A percentile compares a stretch with the other conserved stretches of the same genome.
phyloP scores from a whole-genome alignment of 2,888 invertebrate species.

The Sphaerophoria rueppellii region DNA sequence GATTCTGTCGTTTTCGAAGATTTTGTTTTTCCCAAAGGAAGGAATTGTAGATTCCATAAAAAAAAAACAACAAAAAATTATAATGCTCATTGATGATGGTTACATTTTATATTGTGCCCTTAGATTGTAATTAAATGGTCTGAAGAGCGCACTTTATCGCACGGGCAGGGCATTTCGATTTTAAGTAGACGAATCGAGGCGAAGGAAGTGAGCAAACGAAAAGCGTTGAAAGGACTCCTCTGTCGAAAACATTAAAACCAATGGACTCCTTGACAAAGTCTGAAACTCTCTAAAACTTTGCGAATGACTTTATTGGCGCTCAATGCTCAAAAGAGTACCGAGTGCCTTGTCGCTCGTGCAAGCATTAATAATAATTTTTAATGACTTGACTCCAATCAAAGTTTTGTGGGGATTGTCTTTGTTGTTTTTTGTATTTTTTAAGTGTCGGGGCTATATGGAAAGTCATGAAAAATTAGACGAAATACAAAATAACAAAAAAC shows the following conservation, averaged over 20 bases:
- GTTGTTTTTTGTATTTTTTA: background rate
- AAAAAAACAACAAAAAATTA: slow-evolving; percentile 3
- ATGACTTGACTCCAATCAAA: slow-evolving; percentile 43
- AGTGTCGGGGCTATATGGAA: background rate
- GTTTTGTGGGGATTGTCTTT: slow-evolving; percentile 1
- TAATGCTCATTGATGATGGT: slow-evolving; percentile 15
- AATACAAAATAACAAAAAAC: slow-evolving; percentile 39
- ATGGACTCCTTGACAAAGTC: slow-evolving; percentile 43
- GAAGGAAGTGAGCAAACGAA: background rate
- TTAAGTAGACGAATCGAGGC: background rate
- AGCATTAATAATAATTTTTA: slow-evolving; percentile 51
- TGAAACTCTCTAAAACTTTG: slow-evolving; percentile 37
- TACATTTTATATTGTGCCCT: slow-evolving; percentile 37
- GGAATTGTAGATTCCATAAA: no score
- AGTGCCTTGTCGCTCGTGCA: slow-evolving; percentile 28
- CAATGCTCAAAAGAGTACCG: slow-evolving; percentile 14
- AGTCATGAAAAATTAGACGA: slow-evolving; percentile 54
- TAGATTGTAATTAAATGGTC: slow-evolving; percentile 63
- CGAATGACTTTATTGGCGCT: slow-evolving; percentile 54
- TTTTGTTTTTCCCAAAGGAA: slow-evolving; percentile 1
- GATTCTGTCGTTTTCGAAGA: background rate
- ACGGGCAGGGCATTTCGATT: slow-evolving; percentile 23
- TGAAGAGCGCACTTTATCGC: slow-evolving; percentile 59
- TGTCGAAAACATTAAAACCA: slow-evolving; percentile 22
- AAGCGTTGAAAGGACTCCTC: background rate